phyloP scores from a whole-genome alignment of 2,888 invertebrate genomes.

The Archips xylosteana region DNA sequence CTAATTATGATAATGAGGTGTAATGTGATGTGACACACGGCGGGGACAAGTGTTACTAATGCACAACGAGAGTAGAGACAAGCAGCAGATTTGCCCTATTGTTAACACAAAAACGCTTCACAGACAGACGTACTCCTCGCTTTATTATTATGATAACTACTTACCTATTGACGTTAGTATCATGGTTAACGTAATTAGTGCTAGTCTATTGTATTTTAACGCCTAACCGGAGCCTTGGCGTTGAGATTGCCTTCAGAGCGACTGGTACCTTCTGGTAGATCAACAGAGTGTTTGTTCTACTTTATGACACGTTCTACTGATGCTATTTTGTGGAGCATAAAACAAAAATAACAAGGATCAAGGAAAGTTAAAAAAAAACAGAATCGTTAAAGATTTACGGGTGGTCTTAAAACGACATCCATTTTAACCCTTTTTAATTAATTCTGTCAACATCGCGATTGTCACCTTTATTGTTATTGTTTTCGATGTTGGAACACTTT shows the following conservation, averaged over 20 bases:
- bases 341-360: conserved; percentile 21
- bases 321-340: conserved; percentile 18
- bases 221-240: conserved; percentile 30
- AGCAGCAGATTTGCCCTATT: conserved; percentile 10
- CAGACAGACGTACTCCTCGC: conserved; percentile 16
- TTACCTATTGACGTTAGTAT: conserved; percentile 36
- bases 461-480: not conserved
- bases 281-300: conserved; percentile 7
- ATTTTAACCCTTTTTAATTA: not conserved
- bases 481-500: not conserved
- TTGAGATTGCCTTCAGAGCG: conserved; percentile 7
- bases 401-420: not conserved
- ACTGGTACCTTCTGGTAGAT: not conserved
- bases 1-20: conserved; percentile 32
- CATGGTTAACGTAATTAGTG: conserved; percentile 41
- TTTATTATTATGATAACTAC: conserved; percentile 39
- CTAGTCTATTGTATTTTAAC: conserved; percentile 38
- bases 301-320: conserved; percentile 2
- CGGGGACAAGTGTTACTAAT: conserved; percentile 14
- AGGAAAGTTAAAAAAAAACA: conserved; percentile 15
- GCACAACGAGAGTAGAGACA: conserved; percentile 11
- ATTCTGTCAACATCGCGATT: not conserved
- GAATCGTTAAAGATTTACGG: conserved; percentile 30
- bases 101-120: conserved; percentile 26
- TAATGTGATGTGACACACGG: conserved; percentile 6